These are phyloP conservation scores for Papilio aristodemus DNA, from an alignment of 1,140 invertebrate genomes.

Conservation along the genomic window DNA sequence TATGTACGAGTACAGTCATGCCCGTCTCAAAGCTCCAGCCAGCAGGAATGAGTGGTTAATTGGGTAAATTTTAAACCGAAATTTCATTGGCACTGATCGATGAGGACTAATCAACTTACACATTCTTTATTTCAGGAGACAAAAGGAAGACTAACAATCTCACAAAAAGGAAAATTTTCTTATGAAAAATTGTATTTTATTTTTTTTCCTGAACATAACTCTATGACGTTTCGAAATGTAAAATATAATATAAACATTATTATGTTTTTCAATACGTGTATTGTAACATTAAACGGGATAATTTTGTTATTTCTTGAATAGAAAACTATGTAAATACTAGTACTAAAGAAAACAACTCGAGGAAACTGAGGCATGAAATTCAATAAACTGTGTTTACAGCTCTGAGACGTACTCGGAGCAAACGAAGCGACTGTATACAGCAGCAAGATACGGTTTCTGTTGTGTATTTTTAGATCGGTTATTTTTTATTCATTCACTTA, in stretches of 20 bases:
- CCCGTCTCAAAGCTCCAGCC: not conserved
- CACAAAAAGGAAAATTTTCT: too few relatives aligned
- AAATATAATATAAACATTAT: too few relatives aligned
- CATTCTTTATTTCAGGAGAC: not conserved
- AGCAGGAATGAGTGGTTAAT: too few relatives aligned
- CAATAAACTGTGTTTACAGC: conserved; percentile 29
- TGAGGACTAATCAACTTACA: too few relatives aligned
- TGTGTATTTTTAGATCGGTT: not conserved
- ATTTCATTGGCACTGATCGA: too few relatives aligned
- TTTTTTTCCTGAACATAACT: too few relatives aligned
- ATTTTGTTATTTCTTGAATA: conserved; percentile 18
- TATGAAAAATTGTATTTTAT: too few relatives aligned
- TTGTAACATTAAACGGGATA: too few relatives aligned
- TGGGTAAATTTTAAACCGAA: too few relatives aligned
- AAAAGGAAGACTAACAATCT: too few relatives aligned
- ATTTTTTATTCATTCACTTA: conserved; percentile 1
- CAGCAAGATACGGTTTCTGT: conserved; percentile 4
- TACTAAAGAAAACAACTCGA: conserved; percentile 23
- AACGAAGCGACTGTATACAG: conserved; percentile 29
- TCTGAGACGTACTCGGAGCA: conserved; percentile 8
- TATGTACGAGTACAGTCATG: not conserved
- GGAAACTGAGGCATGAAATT: conserved; percentile 30
- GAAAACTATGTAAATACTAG: conserved; percentile 18
- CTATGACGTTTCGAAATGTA: too few relatives aligned
- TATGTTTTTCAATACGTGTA: too few relatives aligned